Conservation (phyloP, 1,140 invertebrate species). For the Drosophila tani region DNA sequence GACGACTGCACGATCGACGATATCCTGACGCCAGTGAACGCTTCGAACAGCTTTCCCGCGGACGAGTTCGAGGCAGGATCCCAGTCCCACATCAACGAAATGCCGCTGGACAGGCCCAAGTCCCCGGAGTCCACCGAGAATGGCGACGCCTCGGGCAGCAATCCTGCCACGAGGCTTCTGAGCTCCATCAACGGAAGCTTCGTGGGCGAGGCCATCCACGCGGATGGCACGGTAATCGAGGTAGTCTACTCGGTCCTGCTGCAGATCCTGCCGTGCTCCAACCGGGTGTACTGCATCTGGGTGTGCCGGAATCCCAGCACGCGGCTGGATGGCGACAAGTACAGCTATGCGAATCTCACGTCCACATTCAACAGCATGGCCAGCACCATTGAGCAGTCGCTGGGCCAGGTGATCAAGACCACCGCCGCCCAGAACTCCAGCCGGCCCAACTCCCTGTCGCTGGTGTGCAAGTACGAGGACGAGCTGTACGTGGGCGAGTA, state of each 20-base stretch:
- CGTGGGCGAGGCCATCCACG: slow-evolving; percentile 64
- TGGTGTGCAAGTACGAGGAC: slow-evolving; percentile 86
- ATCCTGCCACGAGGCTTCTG: slow-evolving; percentile 34
- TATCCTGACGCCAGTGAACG: slow-evolving; percentile 54
- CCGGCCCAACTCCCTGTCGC: slow-evolving; percentile 86
- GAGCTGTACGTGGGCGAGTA: slow-evolving; percentile 87
- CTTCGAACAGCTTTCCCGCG: slow-evolving; percentile 36
- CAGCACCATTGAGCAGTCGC: slow-evolving; percentile 84
- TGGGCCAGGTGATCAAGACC: slow-evolving; percentile 80
- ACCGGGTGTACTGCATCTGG: slow-evolving; percentile 86
- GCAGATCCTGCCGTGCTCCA: slow-evolving; percentile 75
- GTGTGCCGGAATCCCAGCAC: slow-evolving; percentile 86
- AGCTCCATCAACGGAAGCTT: slow-evolving; percentile 60
- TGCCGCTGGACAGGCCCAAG: slow-evolving; percentile 34
- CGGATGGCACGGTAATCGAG: slow-evolving; percentile 60
- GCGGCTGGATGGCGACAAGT: slow-evolving; percentile 72
- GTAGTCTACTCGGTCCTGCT: slow-evolving; percentile 64
- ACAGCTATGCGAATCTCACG: slow-evolving; percentile 83
- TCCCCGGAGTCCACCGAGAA: slow-evolving; percentile 28
- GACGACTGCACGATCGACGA: slow-evolving; percentile 49
- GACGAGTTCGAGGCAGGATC: slow-evolving; percentile 53
- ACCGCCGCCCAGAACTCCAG: slow-evolving; percentile 83
- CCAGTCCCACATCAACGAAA: slow-evolving; percentile 39
- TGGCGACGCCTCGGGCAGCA: slow-evolving; percentile 51
- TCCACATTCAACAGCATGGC: slow-evolving; percentile 85